These are phyloP conservation scores for Cricetomys ansorgei DNA, from an alignment of 2,113 vertebrate species.

Conservation along the genomic window DNA sequence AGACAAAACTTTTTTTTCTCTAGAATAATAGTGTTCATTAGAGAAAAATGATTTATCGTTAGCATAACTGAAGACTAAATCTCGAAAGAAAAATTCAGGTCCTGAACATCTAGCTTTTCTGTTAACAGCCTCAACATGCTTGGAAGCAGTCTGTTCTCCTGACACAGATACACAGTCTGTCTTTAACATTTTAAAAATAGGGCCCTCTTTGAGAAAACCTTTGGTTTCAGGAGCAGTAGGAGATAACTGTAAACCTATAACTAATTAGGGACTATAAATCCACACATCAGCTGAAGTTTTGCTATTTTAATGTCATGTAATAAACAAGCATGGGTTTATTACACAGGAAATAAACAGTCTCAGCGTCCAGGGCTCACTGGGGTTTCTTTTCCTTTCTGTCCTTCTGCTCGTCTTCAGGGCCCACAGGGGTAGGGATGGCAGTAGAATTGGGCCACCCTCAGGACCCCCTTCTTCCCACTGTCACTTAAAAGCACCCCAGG, in stretches of 20 bases:
- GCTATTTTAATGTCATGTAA: background rate
- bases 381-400: background rate
- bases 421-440: background rate
- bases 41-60: background rate
- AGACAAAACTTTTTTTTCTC: background rate
- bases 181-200: background rate
- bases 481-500: background rate
- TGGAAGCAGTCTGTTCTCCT: background rate
- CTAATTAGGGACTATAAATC: background rate
- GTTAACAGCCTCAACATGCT: background rate
- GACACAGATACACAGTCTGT: background rate
- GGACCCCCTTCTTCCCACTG: background rate
- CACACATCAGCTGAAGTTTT: background rate
- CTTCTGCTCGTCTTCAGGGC: background rate
- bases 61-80: background rate
- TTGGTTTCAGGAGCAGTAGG: background rate
- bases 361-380: background rate
- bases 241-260: background rate
- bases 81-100: background rate
- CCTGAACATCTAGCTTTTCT: background rate
- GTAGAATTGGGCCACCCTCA: background rate
- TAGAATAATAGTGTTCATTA: background rate
- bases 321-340: background rate
- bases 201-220: background rate
- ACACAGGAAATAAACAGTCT: conserved; percentile 16